Conservation (phyloP, 2,113 vertebrate species). For the Meriones unguiculatus region DNA sequence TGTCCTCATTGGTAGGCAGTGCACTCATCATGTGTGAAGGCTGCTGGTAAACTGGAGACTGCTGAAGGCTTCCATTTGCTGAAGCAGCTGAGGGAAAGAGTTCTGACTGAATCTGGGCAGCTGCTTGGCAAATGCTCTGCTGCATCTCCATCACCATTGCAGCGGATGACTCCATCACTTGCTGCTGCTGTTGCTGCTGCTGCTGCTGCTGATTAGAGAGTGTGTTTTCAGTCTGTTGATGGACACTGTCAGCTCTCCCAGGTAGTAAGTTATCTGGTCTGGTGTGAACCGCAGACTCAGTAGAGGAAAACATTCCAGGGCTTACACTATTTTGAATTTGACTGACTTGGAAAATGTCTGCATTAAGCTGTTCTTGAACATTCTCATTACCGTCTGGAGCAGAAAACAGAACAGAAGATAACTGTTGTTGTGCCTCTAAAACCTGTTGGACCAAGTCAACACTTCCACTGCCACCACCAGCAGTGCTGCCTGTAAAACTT, state of each 20-base stretch:
- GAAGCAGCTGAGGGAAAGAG: slow-evolving; percentile 91
- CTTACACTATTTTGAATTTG: slow-evolving; percentile 88
- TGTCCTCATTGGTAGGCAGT: slow-evolving; percentile 86
- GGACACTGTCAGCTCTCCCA: slow-evolving; percentile 87
- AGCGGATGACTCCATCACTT: slow-evolving; percentile 92
- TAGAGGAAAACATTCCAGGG: slow-evolving; percentile 87
- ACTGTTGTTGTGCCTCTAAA: slow-evolving; percentile 90
- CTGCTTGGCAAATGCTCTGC: slow-evolving; percentile 88
- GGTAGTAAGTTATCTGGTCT: slow-evolving; percentile 88
- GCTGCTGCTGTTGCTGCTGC: slow-evolving; percentile 89
- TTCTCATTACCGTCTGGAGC: slow-evolving; percentile 87
- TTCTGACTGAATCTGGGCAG: slow-evolving; percentile 91
- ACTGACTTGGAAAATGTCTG: slow-evolving; percentile 90
- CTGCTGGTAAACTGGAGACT: slow-evolving; percentile 89
- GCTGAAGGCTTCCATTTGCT: slow-evolving; percentile 87
- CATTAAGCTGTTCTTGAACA: slow-evolving; percentile 90
- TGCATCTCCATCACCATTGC: slow-evolving; percentile 91
- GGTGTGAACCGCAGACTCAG: slow-evolving; percentile 86
- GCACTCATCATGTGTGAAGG: slow-evolving; percentile 88
- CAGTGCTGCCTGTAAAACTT: slow-evolving; percentile 87
- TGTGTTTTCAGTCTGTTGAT: slow-evolving; percentile 89
- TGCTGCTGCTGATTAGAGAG: slow-evolving; percentile 90
- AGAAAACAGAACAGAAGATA: slow-evolving; percentile 91
- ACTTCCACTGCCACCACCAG: slow-evolving; percentile 84
- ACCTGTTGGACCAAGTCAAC: slow-evolving; percentile 91